Conservation (phyloP, 1,140 invertebrate species). For the Scylla paramamosain region DNA sequence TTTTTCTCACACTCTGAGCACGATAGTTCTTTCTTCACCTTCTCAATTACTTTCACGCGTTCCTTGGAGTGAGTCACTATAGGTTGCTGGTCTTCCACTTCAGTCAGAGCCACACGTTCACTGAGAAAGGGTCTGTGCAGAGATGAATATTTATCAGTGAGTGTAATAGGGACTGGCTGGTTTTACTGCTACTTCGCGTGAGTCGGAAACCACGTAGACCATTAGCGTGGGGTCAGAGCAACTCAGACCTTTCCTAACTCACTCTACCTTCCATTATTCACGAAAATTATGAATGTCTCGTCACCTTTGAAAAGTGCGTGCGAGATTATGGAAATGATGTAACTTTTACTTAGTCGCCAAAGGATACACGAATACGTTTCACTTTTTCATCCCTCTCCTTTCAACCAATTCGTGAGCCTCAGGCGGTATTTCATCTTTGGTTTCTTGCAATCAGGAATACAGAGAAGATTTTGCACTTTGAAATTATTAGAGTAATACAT, state of each 20-base stretch:
- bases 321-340: not conserved
- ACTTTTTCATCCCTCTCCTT: not conserved
- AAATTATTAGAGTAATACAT: not conserved
- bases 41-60: not conserved
- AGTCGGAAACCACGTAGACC: not conserved
- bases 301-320: not conserved
- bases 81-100: not conserved
- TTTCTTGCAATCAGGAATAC: not conserved
- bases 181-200: constrained; percentile 58
- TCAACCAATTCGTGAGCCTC: not conserved
- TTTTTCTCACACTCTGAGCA: not conserved
- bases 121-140: not conserved
- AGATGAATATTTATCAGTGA: constrained; percentile 31
- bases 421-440: not conserved
- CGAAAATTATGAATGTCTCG: constrained; percentile 9
- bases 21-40: not conserved
- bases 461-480: not conserved
- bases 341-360: not conserved
- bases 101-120: not conserved
- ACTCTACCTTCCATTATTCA: not conserved
- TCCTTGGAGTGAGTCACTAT: not conserved
- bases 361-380: not conserved
- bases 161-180: not conserved
- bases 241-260: constrained; percentile 10
- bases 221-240: constrained; percentile 3